These are phyloP conservation scores for Actenoides hombroni DNA, from an alignment of 2,113 vertebrate species.

Conservation along the genomic window DNA sequence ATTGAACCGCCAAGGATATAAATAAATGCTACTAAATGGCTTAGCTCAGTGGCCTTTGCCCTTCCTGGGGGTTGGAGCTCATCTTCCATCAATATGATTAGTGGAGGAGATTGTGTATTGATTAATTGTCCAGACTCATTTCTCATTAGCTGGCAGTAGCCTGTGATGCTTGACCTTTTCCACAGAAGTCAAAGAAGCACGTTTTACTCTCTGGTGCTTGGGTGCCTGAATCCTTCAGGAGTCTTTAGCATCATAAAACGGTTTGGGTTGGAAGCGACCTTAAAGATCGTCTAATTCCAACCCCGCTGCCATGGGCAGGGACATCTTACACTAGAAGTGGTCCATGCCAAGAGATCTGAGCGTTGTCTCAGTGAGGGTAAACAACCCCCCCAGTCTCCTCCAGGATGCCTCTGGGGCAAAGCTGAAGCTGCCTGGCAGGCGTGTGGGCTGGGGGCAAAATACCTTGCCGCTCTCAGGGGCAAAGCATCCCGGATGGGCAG, in stretches of 20 bases:
- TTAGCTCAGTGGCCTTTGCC: slow-evolving; percentile 38
- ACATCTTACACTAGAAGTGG: background rate
- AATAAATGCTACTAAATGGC: slow-evolving; percentile 36
- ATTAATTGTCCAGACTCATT: slow-evolving; percentile 46
- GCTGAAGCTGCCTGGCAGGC: background rate
- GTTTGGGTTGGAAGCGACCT: background rate
- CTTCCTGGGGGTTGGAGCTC: slow-evolving; percentile 14
- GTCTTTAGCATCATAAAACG: background rate
- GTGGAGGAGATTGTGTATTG: slow-evolving; percentile 37
- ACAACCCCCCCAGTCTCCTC: background rate
- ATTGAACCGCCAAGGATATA: slow-evolving; percentile 31
- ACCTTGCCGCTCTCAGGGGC: background rate
- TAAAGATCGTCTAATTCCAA: background rate
- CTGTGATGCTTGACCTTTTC: background rate
- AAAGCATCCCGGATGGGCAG: accelerated
- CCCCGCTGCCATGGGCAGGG: background rate
- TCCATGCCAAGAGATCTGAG: background rate
- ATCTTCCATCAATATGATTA: slow-evolving; percentile 50
- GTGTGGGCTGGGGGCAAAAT: background rate
- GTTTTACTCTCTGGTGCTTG: background rate
- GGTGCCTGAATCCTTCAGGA: background rate
- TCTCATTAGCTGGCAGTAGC: slow-evolving; percentile 5
- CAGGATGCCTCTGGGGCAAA: background rate
- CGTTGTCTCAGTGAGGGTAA: background rate
- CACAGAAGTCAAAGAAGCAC: background rate